Evolutionary conservation across 2,888 invertebrate genomes (phyloP), one percentile per base, ranked within the genome.

Genomic region (Pocota personata): DNA sequence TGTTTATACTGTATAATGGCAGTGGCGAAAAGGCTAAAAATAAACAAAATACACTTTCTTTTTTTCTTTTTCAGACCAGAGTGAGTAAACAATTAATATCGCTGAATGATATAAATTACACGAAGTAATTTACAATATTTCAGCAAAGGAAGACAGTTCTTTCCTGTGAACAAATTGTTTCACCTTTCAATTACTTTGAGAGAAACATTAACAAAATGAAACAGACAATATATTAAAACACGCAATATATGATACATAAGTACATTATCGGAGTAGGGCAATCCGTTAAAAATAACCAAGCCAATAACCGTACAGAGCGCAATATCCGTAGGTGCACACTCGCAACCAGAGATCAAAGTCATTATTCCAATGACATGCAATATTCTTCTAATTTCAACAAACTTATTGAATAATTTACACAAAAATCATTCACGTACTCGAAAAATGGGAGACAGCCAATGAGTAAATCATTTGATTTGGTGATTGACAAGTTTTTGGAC

Each of bases 1-100:
- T 84, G 79, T 84, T 79, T 79, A 84, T 57, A 40, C n/a, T n/a
- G 6, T n/a, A 1, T 27, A 14, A 55, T 62, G 30, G 30, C 55
- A 69, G 30, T 69, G 32, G 60, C 52, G 32, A 66, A 24, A 52
- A 60, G 27, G 35, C 57, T 76, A 48, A 76, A 66, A 48, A 78
- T 72, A 67, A 52, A 40, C 5, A 1, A 67, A 55, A 55, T 27
- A 48, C 32, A 46, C 16, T 6, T 24, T 21, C 30, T 43, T 21
- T 37, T n/a, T 21, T 40, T 3, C 8, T 27, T 37, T 24, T 19
- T 3, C 14, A 40, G 37, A 37, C 3, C 27, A 16, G 16, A 14
- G 30, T 16, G 8, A 64, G 12, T 60, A 60, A 60, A 40, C 60
- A 60, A 14, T n/a, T 7, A 12, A 57, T 35, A 2, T 12, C 21